Base-by-base conservation (phyloP, 2,113 vertebrate genomes). In the Poeciliopsis retropinna region DNA sequence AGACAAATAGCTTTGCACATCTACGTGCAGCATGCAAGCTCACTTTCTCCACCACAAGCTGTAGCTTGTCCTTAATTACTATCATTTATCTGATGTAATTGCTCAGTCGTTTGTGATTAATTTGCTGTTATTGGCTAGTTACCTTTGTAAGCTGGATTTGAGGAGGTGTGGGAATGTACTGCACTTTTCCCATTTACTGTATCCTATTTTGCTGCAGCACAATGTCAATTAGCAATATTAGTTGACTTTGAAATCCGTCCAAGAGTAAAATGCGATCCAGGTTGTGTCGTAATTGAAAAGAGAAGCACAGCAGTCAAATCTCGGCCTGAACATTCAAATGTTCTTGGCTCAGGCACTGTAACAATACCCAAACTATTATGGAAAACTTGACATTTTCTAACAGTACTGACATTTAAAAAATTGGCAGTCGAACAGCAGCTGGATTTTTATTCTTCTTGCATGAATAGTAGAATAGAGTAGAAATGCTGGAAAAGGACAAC, bases 81-180 rank as follows among this genome's bases (percentile, higher is more conserved):
- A 2, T 37, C 44, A 32, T 79, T 70, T 57, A 67, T 76, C 75
- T 75, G 54, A 60, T 60, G 22, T 64, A 71, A 5, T 61, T 72
- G 31, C 71, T 37, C 75, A 13, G 15, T 57, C 64, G 62, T 73
- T 31, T 74, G 75, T 64, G 62, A 68, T 60, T 57, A 68, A 25
- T 65, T 34, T 29, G 10, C 1, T 19, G 2, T 73, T 72, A 77
- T 22, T 29, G 63, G 32, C 31, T 65, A 62, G 34, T 51, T 67
- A 44, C 22, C 31, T 37, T 25, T 17, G 34, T 70, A 44, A 70
- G 62, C 61, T 68, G 41, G 61, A 47, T 29, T 41, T 71, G 57
- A 64, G 70, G 61, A 57, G 63, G 27, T 57, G 22, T 84, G 76
- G 67, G 72, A 79, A 82, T 67, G 28, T 25, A 8, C 65, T 54